Base-by-base conservation (phyloP, 2,888 invertebrate genomes). In the Leptinotarsa juncta region DNA sequence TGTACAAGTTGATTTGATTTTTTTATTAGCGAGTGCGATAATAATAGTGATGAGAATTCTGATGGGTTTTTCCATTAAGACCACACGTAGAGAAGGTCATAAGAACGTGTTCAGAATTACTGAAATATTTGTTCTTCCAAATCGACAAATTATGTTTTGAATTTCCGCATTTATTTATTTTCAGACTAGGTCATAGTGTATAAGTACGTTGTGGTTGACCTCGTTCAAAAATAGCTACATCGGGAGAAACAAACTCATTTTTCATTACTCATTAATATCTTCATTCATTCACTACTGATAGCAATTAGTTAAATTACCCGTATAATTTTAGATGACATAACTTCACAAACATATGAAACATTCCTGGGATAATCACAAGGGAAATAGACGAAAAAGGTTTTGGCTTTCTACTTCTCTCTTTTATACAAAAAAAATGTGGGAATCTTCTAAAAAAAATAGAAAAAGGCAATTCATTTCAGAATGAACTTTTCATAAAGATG, bases 261-360 rank as follows among this genome's bases (percentile, higher is more conserved):
- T 5, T 62, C 62, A 32, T 32, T n/a, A 62, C 18, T 26, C 62
- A 62, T 62, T 32, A 10, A 67, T 67, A 26, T 51, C 10, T 42
- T 42, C 10, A 67, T 51, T 53, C 67, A 26, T 67, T 51, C 26
- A 20, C n/a, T 62, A n/a, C 16, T 67, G 51, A 51, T 51, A 67
- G 51, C 53, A 67, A 67, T 51, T 32, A 67, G 67, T 67, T 51
- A 26, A 67, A 67, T 67, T 67, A 53, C 2, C 26, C 51, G 50
- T 51, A 26, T 67, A 16, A 15, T 5, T 49, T 10, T 10, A 26
- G 53, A 26, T 67, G 53, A 67, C 32, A 53, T 67, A 51, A 50
- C 32, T 67, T 5, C 51, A 32, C 23, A 50, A 51, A 67, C n/a
- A 67, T 67, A 1, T 51, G 12, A 16, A n/a, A 51, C 18, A 67